Percentiles rank a stretch among this genome's conserved stretches.
Evolutionary conservation across 2,113 vertebrate species (phyloP).

Genomic region (Ptilonorhynchus violaceus): DNA sequence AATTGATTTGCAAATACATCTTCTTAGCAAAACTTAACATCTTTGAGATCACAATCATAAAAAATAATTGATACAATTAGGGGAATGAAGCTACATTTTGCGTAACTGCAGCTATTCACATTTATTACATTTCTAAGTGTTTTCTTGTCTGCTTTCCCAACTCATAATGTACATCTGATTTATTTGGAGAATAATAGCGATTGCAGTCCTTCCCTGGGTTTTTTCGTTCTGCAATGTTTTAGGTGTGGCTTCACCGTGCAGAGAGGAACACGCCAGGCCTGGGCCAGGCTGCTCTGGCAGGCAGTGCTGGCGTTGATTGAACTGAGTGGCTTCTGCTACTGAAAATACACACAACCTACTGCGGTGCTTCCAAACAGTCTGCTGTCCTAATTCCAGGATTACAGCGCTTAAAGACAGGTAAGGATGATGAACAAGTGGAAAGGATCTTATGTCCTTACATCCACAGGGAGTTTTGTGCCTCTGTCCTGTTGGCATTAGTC

Average conservation of each 20-base stretch:
- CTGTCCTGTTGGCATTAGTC: conserved; percentile 37
- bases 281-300: not conserved
- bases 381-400: conserved; percentile 51
- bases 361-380: not conserved
- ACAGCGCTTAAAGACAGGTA: conserved; percentile 17
- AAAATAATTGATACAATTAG: conserved; percentile 46
- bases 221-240: not conserved
- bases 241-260: not conserved
- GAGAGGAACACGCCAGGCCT: not conserved
- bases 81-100: not conserved
- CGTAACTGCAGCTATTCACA: conserved; percentile 17
- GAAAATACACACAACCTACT: not conserved
- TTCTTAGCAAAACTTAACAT: conserved; percentile 19
- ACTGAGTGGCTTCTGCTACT: not conserved
- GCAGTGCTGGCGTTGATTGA: fast-evolving
- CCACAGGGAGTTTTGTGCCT: not conserved
- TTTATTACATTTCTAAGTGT: conserved; percentile 34
- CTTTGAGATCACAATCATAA: conserved; percentile 28
- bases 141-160: conserved; percentile 1
- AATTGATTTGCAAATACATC: conserved; percentile 18
- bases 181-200: not conserved
- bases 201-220: not conserved
- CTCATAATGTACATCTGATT: not conserved
- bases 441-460: conserved; percentile 43
- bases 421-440: conserved; percentile 26